Percentiles rank a stretch among this genome's conserved stretches.
Conservation (phyloP, 2,113 vertebrate species). For the Callipepla californica region DNA sequence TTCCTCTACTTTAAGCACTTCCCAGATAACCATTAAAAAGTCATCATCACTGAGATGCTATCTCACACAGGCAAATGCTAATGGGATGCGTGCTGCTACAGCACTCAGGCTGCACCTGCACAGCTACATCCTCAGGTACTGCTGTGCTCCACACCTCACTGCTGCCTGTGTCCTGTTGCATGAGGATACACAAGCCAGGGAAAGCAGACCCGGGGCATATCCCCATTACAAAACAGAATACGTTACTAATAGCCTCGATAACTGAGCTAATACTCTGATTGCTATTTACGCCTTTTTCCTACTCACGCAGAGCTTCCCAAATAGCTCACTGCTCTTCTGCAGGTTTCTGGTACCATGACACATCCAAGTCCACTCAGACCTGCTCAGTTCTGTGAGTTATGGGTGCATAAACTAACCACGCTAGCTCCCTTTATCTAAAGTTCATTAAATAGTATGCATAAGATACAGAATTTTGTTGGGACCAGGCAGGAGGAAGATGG, state of each 20-base stretch:
- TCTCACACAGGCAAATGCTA: neutral
- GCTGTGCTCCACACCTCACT: neutral
- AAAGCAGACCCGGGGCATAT: accelerated
- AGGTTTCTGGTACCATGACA: accelerated
- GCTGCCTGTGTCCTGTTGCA: neutral
- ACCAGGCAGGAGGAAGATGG: neutral
- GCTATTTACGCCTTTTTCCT: neutral
- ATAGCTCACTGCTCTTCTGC: neutral
- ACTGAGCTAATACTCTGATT: neutral
- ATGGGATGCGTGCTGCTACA: neutral
- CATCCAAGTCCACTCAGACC: neutral
- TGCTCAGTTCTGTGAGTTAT: neutral
- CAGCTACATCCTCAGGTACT: neutral
- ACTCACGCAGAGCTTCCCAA: neutral
- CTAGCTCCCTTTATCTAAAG: neutral
- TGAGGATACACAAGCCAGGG: neutral
- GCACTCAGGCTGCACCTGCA: accelerated
- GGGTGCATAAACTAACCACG: neutral
- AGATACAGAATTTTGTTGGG: neutral
- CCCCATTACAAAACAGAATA: accelerated
- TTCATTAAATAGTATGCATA: neutral
- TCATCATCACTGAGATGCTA: neutral
- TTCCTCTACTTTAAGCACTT: neutral
- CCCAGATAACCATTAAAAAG: slow-evolving; percentile 34
- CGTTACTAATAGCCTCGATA: accelerated